Evolutionary conservation across 2,113 vertebrate species (phyloP), one percentile per base, ranked within the genome.

Genomic region (Hucho hucho): DNA sequence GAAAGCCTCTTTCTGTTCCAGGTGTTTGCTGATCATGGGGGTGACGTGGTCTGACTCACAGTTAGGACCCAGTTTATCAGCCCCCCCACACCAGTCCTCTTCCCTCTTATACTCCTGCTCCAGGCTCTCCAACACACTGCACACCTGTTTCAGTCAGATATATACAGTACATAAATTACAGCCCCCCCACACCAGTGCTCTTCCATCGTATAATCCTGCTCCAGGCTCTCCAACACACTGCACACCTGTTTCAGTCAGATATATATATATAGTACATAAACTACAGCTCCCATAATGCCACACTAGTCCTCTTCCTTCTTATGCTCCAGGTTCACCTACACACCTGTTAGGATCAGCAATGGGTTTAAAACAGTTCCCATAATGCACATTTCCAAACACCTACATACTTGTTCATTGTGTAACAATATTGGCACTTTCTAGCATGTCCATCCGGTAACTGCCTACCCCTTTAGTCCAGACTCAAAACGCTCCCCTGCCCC

Each of bases 161-260:
- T 32, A 6, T 32, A 32, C 29, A 70, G 72, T 32, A 32, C 9
- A 74, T 18, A 25, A 70, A 73, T 70, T 72, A 72, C 98, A 0
- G 96, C 96, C 69, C 98, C 98, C 0, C 97, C 97, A 59, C 98
- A 99, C 98, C 98, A 99, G 89, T 99, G 97, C 91, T 99, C 98
- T 74, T 99, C 98, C 70, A 97, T 87, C 83, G 98, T 99, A 68
- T 99, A 99, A 80, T 99, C 98, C 85, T 99, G 98, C 79, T 99
- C 98, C 83, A 99, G 91, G 88, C 97, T 99, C 87, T 99, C 97
- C 65, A 99, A 87, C 26, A 99, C 98, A 1, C 97, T 99, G 88
- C 98, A 99, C 6, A 99, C 98, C 97, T 99, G 37, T 37, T 37
- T 9, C 29, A 29, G 29, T 29, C 29, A 29, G 29, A 29, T 29